These are phyloP conservation scores for Chironomus tentans DNA, from an alignment of 2,888 invertebrate species.

Conservation along the genomic window DNA sequence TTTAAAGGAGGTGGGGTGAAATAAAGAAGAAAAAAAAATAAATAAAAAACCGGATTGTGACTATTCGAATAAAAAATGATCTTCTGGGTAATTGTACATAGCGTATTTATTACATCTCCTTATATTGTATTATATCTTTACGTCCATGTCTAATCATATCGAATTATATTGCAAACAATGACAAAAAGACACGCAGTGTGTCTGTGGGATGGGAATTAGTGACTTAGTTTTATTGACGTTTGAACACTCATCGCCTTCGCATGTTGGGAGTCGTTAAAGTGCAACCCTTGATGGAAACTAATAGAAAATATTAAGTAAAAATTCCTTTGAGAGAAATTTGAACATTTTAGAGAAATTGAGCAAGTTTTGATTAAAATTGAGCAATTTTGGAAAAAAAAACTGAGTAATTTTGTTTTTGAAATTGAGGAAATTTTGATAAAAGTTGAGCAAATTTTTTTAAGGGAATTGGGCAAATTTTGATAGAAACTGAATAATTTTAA, in stretches of 20 bases:
- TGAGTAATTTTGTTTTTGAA: too few species aligned
- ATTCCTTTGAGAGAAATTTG: too few species aligned
- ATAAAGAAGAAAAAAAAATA: neutral
- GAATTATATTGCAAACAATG: neutral
- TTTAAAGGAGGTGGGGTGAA: neutral
- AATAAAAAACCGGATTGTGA: neutral
- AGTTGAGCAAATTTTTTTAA: too few species aligned
- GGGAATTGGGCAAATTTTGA: too few species aligned
- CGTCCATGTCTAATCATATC: conserved; percentile 22
- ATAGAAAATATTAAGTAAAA: too few species aligned
- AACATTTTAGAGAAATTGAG: too few species aligned
- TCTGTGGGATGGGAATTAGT: neutral
- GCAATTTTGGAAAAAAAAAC: too few species aligned
- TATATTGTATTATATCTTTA: neutral
- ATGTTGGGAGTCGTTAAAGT: neutral
- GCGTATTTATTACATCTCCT: conserved; percentile 17
- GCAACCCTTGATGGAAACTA: neutral
- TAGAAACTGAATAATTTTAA: too few species aligned
- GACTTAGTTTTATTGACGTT: neutral
- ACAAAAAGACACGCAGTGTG: too few species aligned
- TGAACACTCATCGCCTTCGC: neutral
- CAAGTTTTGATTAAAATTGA: too few species aligned
- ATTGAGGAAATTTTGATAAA: too few species aligned
- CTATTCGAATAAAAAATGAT: neutral
- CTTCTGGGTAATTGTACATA: neutral